These are phyloP conservation scores for Penaeus indicus DNA, from an alignment of 1,140 invertebrate species.

Conservation along the genomic window DNA sequence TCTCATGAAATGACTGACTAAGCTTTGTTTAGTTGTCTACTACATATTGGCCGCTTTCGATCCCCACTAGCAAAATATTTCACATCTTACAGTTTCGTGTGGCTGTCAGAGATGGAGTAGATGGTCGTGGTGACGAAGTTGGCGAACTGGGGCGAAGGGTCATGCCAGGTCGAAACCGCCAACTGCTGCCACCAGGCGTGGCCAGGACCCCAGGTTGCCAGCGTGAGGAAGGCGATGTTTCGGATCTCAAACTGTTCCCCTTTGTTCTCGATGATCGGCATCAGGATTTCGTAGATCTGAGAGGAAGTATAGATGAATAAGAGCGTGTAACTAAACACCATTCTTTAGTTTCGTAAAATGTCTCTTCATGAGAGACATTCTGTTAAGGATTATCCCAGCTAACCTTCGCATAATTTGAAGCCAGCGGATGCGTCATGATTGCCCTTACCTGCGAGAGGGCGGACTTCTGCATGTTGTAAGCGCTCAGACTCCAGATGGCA, in stretches of 20 bases:
- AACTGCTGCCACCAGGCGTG: background rate
- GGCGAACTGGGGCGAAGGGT: background rate
- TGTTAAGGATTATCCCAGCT: no score
- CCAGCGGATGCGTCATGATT: background rate
- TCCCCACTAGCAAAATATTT: no score
- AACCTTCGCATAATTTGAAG: no score
- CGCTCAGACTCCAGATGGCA: slow-evolving; percentile 9
- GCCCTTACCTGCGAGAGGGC: background rate
- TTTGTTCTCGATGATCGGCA: background rate
- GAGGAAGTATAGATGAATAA: no score
- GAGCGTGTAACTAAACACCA: no score
- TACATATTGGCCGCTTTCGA: no score
- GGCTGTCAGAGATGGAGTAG: background rate
- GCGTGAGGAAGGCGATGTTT: background rate
- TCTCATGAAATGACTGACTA: no score
- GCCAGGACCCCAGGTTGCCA: background rate
- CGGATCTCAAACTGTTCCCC: background rate
- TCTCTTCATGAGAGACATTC: no score
- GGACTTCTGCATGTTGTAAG: background rate
- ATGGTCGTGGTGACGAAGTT: slow-evolving; percentile 1
- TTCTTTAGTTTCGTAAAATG: no score
- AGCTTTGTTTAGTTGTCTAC: no score
- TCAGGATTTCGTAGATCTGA: background rate
- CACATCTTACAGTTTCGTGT: background rate
- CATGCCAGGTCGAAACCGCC: slow-evolving; percentile 1